Conservation (phyloP, 2,113 vertebrate genomes). For the Chunga burmeisteri region DNA sequence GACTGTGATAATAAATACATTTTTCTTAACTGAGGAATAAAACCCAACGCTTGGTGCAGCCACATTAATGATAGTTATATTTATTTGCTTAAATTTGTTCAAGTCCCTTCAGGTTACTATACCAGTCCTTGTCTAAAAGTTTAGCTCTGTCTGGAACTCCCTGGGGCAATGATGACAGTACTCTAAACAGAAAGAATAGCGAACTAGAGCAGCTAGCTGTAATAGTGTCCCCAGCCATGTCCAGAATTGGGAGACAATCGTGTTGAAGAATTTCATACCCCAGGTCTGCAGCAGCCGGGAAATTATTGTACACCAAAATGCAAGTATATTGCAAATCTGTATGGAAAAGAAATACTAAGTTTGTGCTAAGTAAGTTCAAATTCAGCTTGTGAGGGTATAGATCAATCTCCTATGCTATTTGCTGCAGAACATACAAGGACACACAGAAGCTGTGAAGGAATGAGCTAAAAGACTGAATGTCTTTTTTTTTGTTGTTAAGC, state of each 20-base stretch:
- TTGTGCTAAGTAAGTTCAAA: neutral
- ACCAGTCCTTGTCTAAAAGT: neutral
- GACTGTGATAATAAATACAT: neutral
- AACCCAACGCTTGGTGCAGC: neutral
- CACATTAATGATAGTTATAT: neutral
- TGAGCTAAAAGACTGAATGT: neutral
- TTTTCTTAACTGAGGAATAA: neutral
- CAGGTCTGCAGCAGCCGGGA: neutral
- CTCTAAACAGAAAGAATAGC: neutral
- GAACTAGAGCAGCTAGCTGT: neutral
- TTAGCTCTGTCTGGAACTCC: neutral
- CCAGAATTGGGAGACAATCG: neutral
- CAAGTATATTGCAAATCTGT: neutral
- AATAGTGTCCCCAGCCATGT: neutral
- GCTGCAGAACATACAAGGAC: neutral
- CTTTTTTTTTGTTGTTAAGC: neutral
- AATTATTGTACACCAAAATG: neutral
- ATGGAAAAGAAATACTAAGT: neutral
- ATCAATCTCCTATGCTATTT: neutral
- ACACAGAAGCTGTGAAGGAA: neutral
- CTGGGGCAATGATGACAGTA: neutral
- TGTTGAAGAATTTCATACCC: neutral
- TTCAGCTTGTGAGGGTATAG: neutral
- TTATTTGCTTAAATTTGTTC: neutral
- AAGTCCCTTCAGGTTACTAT: neutral